Conservation (phyloP, 1,140 invertebrate genomes). For the Monomorium pharaonis region DNA sequence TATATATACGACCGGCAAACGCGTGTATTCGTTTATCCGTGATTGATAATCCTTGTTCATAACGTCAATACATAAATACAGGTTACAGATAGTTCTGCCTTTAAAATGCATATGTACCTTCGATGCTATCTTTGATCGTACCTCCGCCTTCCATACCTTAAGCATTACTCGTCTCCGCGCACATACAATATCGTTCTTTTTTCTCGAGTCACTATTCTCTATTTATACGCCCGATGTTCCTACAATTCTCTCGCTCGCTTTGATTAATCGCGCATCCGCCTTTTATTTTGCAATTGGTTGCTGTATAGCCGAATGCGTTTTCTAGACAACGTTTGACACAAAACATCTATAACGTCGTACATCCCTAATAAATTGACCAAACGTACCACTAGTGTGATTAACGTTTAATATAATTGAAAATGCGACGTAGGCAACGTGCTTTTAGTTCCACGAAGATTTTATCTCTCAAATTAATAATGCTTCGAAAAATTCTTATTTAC, state of each 20-base stretch:
- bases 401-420: neutral
- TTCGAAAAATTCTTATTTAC: neutral
- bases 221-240: slow-evolving; percentile 32
- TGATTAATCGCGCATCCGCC: slow-evolving; percentile 43
- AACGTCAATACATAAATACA: slow-evolving; percentile 59
- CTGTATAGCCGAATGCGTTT: neutral
- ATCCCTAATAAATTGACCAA: slow-evolving; percentile 3
- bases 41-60: slow-evolving; percentile 59
- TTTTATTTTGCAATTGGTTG: slow-evolving; percentile 49
- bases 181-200: slow-evolving; percentile 39
- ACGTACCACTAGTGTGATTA: neutral
- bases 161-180: slow-evolving; percentile 53
- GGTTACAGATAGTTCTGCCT: slow-evolving; percentile 50
- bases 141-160: slow-evolving; percentile 38
- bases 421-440: neutral
- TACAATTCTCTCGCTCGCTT: slow-evolving; percentile 39
- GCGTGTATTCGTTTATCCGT: slow-evolving; percentile 35
- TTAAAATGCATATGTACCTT: slow-evolving; percentile 52
- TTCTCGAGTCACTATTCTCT: slow-evolving; percentile 5
- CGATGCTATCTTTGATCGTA: slow-evolving; percentile 53
- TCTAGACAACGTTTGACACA: neutral
- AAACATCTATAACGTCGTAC: neutral
- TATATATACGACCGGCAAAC: neutral
- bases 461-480: neutral
- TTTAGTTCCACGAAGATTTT: neutral